A percentile compares a stretch with the other conserved stretches of the same genome.
These are phyloP conservation scores for Choristoneura rosaceana DNA, from an alignment of 2,888 invertebrate species.

Conservation along the genomic window DNA sequence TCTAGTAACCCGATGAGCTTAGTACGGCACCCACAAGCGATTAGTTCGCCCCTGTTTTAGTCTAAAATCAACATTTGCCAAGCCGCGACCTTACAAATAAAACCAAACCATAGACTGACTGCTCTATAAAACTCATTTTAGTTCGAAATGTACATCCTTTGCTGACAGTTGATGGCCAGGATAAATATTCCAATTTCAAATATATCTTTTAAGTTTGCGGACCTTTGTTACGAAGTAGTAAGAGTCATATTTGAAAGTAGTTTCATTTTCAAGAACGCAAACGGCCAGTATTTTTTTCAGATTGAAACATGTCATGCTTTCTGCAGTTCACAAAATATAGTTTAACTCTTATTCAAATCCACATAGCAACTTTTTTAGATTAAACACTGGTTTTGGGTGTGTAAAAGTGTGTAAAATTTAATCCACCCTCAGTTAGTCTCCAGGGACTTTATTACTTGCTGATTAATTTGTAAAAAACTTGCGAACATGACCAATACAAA, in stretches of 20 bases:
- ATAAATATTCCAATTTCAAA: conserved; percentile 13
- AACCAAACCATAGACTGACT: conserved; percentile 20
- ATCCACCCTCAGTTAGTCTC: conserved; percentile 33
- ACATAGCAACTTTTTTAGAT: background rate
- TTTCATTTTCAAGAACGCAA: conserved; percentile 22
- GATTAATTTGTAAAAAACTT: conserved; percentile 63
- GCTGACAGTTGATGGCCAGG: conserved; percentile 25
- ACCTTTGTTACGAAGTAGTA: conserved; percentile 3
- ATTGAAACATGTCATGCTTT: conserved; percentile 14
- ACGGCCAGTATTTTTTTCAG: conserved; percentile 4
- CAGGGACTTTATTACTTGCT: conserved; percentile 51
- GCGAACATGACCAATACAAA: conserved; percentile 42
- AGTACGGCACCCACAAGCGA: conserved; percentile 73
- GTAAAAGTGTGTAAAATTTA: background rate
- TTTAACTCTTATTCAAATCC: background rate
- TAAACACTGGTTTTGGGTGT: background rate
- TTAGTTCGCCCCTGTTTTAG: conserved; percentile 64
- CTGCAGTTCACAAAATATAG: conserved; percentile 2
- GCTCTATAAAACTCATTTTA: conserved; percentile 15
- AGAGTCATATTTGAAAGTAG: background rate
- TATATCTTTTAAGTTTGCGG: background rate
- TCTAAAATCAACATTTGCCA: conserved; percentile 31
- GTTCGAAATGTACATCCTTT: background rate
- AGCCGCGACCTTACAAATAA: background rate
- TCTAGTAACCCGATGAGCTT: conserved; percentile 83